Conservation (phyloP, 1,140 invertebrate genomes). For the Drosophila nasuta region DNA sequence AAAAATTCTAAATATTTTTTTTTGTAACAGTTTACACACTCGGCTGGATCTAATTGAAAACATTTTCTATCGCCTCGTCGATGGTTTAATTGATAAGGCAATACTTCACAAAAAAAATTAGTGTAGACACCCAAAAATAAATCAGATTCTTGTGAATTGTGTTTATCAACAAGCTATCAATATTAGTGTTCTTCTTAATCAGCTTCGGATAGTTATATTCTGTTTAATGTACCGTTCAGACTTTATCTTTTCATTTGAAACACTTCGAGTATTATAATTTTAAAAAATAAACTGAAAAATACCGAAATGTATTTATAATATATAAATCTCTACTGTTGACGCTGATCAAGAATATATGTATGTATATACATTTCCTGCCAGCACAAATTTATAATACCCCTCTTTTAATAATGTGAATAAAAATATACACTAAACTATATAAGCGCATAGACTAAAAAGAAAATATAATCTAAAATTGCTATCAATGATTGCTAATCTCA, state of each 20-base stretch:
- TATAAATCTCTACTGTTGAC: no score
- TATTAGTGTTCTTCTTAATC: slow-evolving; percentile 4
- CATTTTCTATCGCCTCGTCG: slow-evolving; percentile 5
- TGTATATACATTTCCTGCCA: no score
- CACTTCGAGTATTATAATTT: no score
- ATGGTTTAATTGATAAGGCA: background rate
- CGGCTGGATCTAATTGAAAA: slow-evolving; percentile 14
- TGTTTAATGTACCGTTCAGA: background rate
- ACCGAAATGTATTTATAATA: no score
- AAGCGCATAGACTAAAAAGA: no score
- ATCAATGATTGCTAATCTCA: no score
- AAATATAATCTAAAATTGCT: no score
- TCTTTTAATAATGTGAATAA: no score
- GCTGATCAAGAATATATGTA: no score
- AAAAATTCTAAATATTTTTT: background rate
- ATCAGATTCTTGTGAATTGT: background rate
- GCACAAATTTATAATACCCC: no score
- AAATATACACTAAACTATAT: no score
- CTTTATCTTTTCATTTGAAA: background rate
- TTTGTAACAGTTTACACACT: background rate
- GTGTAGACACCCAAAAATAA: background rate
- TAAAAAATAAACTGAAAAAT: no score
- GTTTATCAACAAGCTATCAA: background rate
- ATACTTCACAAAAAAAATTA: background rate
- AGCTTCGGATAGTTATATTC: background rate